Conservation (phyloP, 2,888 invertebrate genomes). For the Scaptomyza cyrtandrae region DNA sequence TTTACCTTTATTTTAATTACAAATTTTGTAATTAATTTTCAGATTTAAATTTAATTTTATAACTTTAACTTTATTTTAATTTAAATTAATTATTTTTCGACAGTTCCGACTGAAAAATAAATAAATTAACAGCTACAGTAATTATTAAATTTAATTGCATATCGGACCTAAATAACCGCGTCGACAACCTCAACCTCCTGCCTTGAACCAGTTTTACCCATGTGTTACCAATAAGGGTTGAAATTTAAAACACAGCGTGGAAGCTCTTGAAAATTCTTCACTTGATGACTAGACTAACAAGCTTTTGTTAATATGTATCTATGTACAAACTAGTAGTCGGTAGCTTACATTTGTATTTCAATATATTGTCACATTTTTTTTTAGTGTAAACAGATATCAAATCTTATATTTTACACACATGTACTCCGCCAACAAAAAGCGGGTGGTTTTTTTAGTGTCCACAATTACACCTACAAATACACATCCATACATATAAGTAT, state of each 20-base stretch:
- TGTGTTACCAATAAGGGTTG: conserved; percentile 49
- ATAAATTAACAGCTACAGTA: too few relatives aligned
- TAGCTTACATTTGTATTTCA: neutral
- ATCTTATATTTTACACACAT: neutral
- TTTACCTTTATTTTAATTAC: too few relatives aligned
- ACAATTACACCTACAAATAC: neutral
- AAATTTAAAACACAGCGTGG: conserved; percentile 15
- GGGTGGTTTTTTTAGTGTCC: neutral
- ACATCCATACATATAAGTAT: neutral
- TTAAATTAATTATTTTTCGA: too few relatives aligned
- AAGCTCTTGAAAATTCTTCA: neutral
- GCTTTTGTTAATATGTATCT: conserved; percentile 1
- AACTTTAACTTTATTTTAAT: too few relatives aligned
- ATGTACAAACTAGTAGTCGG: neutral
- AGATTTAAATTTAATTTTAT: too few relatives aligned
- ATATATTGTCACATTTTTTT: neutral
- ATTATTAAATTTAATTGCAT: too few relatives aligned
- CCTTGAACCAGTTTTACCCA: conserved; percentile 42
- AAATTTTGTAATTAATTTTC: too few relatives aligned
- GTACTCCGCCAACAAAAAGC: neutral
- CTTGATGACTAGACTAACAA: neutral
- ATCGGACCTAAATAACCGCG: too few relatives aligned
- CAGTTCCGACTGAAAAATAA: too few relatives aligned
- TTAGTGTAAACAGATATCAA: neutral
- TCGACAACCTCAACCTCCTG: conserved; percentile 3